A percentile compares a stretch with the other conserved stretches of the same genome.
These are phyloP conservation scores for Tipula lateralis DNA, from an alignment of 2,888 invertebrate genomes.

Conservation along the genomic window DNA sequence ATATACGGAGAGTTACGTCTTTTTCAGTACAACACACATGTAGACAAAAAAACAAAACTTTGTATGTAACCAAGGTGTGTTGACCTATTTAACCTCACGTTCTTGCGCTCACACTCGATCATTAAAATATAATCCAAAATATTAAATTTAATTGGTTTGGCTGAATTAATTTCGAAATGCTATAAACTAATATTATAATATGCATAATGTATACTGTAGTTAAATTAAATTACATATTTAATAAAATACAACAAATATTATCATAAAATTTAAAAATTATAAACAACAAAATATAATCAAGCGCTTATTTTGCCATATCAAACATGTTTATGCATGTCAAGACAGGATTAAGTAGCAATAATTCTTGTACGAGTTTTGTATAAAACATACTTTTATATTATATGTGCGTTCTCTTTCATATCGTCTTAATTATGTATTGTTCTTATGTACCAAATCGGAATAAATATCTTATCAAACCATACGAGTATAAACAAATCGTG, in stretches of 20 bases:
- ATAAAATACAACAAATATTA: not conserved
- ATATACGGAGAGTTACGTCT: not conserved
- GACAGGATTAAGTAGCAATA: not conserved
- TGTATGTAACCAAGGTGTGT: not conserved
- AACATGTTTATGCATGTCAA: not conserved
- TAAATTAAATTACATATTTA: not conserved
- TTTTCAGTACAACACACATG: not conserved
- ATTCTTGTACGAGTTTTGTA: not conserved
- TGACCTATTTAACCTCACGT: conserved; percentile 19
- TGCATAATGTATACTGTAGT: not conserved
- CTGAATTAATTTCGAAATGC: not conserved
- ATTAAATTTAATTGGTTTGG: not conserved
- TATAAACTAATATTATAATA: not conserved
- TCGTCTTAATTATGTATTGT: not conserved
- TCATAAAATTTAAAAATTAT: not conserved
- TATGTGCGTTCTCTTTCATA: not conserved
- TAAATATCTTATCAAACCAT: not conserved
- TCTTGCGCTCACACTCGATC: not conserved
- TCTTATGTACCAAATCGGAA: not conserved
- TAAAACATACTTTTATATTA: no score
- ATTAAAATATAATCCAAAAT: conserved; percentile 19
- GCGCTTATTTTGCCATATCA: not conserved
- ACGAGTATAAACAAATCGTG: not conserved
- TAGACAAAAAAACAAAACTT: not conserved
- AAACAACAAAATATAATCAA: not conserved